These are phyloP conservation scores for Anas platyrhynchos DNA, from an alignment of 2,113 vertebrate genomes.

Conservation along the genomic window DNA sequence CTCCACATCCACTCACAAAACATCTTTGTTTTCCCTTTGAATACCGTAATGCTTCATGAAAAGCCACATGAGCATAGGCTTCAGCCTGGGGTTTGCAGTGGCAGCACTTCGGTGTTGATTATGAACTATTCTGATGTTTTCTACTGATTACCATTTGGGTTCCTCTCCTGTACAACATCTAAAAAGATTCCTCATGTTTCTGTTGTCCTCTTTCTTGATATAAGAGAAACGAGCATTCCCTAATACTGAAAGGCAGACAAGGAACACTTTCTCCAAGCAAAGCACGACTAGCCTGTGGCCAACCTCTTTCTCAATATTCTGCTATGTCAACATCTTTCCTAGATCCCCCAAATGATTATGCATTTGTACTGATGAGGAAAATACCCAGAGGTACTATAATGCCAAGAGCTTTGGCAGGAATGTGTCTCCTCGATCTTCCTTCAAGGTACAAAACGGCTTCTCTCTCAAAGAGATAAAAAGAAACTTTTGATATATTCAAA, in stretches of 20 bases:
- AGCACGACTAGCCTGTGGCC: neutral
- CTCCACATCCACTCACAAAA: neutral
- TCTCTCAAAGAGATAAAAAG: neutral
- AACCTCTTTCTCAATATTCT: neutral
- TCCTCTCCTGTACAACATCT: conserved; percentile 4
- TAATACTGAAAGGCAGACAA: conserved; percentile 46
- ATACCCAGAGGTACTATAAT: neutral
- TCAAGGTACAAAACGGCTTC: neutral
- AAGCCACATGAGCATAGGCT: neutral
- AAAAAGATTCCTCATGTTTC: neutral
- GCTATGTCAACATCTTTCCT: neutral
- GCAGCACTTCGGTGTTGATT: neutral
- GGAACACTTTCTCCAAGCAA: neutral
- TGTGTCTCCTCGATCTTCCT: neutral
- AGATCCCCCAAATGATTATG: neutral
- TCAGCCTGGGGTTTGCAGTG: conserved; percentile 11
- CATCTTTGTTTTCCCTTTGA: neutral
- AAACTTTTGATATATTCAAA: neutral
- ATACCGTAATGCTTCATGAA: neutral
- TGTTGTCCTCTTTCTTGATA: neutral
- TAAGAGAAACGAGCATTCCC: neutral
- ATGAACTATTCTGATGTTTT: conserved; percentile 13
- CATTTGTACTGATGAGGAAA: neutral
- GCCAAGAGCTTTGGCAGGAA: neutral
- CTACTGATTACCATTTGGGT: neutral